Percentiles rank a stretch among this genome's conserved stretches.
Conservation (phyloP, 2,113 vertebrate species). For the Eublepharis macularius region DNA sequence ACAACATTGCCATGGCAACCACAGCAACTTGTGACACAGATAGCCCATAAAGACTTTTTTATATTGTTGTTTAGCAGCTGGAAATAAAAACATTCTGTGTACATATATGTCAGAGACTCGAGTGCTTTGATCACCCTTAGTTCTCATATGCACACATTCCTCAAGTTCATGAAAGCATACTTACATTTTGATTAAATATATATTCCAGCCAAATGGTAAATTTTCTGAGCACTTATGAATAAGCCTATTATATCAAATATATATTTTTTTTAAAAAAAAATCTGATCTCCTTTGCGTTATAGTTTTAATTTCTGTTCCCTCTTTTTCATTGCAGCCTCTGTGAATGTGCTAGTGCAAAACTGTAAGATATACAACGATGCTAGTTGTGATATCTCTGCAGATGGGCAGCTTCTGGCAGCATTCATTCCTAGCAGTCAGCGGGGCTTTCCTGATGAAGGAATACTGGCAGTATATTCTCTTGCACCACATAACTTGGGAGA, state of each 20-base stretch:
- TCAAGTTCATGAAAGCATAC: conserved; percentile 13
- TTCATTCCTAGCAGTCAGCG: conserved; percentile 98
- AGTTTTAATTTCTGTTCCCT: conserved; percentile 11
- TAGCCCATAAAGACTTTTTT: neutral
- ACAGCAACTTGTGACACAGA: neutral
- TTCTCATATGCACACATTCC: conserved; percentile 46
- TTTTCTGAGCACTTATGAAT: conserved; percentile 38
- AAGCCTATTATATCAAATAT: conserved; percentile 9
- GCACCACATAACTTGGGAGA: conserved; percentile 98
- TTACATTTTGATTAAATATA: conserved; percentile 47
- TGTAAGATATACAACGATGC: conserved; percentile 99
- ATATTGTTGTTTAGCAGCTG: neutral
- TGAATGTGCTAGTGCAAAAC: conserved; percentile 97
- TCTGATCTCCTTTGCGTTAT: conserved; percentile 11
- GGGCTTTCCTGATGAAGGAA: conserved; percentile 96
- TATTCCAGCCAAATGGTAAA: conserved; percentile 46
- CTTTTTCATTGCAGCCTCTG: conserved; percentile 80
- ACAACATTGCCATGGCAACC: neutral
- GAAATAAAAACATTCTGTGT: neutral
- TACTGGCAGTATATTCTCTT: conserved; percentile 95
- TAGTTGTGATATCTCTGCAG: conserved; percentile 96
- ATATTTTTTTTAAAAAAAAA: neutral
- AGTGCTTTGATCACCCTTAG: neutral
- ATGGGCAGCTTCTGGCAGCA: conserved; percentile 95
- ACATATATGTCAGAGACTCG: neutral